phyloP scores from a whole-genome alignment of 2,888 invertebrate species.

The Pantelozetes paolii region DNA sequence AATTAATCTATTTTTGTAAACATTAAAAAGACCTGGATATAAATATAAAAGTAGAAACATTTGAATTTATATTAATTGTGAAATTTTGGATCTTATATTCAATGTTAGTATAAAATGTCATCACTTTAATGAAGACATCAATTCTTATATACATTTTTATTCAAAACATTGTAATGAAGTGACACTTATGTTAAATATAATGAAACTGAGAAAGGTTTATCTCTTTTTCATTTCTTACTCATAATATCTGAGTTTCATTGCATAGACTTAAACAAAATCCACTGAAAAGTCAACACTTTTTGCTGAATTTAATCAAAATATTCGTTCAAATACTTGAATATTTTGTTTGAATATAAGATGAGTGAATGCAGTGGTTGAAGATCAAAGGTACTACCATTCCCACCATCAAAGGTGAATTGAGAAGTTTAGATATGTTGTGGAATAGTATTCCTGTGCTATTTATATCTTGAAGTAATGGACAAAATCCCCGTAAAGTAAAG shows the following conservation, averaged over 20 bases:
- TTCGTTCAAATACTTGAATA: background rate
- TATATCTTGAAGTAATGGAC: too few species aligned
- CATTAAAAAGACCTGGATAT: too few species aligned
- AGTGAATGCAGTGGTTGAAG: background rate
- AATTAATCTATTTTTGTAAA: too few species aligned
- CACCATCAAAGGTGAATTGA: background rate
- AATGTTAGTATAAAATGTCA: too few species aligned
- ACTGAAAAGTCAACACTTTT: background rate
- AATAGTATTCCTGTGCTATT: too few species aligned
- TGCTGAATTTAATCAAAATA: slow-evolving; percentile 17
- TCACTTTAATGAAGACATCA: too few species aligned
- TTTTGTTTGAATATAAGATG: background rate
- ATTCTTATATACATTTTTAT: too few species aligned
- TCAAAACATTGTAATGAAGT: too few species aligned
- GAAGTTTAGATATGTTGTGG: background rate
- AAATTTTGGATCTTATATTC: too few species aligned
- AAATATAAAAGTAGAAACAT: too few species aligned
- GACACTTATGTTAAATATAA: slow-evolving; percentile 18
- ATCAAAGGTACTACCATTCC: background rate
- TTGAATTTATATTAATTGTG: too few species aligned
- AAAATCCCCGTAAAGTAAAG: too few species aligned
- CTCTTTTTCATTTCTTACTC: background rate
- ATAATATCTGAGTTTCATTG: background rate
- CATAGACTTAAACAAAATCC: background rate
- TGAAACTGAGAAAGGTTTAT: background rate